Evolutionary conservation across 2,797 vertebrate species (phyloP).

Genomic region (Acridotheres tristis): DNA sequence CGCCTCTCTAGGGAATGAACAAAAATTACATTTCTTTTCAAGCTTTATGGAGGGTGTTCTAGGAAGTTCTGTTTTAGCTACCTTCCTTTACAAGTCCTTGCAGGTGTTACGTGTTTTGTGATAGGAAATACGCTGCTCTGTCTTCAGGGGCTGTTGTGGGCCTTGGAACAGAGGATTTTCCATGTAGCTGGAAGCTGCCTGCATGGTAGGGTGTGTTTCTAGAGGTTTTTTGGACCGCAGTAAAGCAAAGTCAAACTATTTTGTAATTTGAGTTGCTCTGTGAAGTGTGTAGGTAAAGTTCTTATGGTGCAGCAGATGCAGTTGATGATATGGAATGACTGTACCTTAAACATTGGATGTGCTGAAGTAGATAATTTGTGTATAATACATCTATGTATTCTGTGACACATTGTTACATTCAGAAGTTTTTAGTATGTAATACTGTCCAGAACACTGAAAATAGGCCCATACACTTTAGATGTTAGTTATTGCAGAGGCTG

Average conservation of each 20-base stretch:
- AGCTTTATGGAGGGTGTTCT: not conserved
- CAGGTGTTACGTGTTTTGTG: rapidly evolving
- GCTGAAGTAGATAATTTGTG: not conserved
- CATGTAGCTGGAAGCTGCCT: not conserved
- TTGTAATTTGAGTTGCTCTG: not conserved
- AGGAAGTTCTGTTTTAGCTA: not conserved
- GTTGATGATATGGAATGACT: not conserved
- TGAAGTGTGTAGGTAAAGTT: not conserved
- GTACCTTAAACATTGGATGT: not conserved
- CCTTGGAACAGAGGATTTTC: not conserved
- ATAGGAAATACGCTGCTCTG: not conserved
- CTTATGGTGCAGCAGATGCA: not conserved
- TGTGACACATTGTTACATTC: not conserved
- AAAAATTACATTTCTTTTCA: not conserved
- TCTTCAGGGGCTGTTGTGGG: not conserved
- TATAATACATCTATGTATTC: not conserved
- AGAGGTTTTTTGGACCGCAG: not conserved
- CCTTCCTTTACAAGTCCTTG: not conserved
- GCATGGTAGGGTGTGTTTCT: not conserved
- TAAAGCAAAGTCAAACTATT: not conserved
- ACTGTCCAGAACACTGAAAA: not conserved
- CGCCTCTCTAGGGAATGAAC: not conserved
- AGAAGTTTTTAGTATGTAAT: not conserved
- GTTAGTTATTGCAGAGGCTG: not conserved
- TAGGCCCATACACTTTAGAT: not conserved